These are phyloP conservation scores for Labeo calbasu DNA, from an alignment of 2,797 vertebrate genomes.

Conservation along the genomic window DNA sequence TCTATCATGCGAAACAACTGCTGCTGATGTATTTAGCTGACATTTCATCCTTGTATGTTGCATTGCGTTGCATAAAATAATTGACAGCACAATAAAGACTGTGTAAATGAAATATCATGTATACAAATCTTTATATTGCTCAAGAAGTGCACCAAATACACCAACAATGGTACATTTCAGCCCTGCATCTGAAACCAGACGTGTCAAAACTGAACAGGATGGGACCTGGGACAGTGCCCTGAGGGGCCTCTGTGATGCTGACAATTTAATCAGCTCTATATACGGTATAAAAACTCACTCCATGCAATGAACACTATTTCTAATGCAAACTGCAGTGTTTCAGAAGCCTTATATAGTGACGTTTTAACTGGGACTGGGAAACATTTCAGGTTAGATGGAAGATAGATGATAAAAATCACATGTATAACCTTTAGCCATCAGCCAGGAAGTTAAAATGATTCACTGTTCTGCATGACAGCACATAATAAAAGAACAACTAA, in stretches of 20 bases:
- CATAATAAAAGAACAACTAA: constrained; percentile 7
- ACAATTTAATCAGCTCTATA: background rate
- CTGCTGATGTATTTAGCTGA: too few species aligned
- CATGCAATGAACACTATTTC: background rate
- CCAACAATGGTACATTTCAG: constrained; percentile 1
- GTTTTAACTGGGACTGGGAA: constrained; percentile 7
- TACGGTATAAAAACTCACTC: background rate
- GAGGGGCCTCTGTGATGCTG: background rate
- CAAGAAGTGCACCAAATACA: background rate
- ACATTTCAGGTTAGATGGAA: background rate
- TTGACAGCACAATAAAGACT: too few species aligned
- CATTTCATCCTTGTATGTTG: too few species aligned
- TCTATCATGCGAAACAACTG: too few species aligned
- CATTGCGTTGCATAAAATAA: too few species aligned
- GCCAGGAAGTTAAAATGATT: constrained; percentile 6
- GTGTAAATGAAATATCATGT: too few species aligned
- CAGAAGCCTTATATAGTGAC: background rate
- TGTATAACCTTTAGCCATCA: background rate
- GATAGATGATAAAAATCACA: background rate
- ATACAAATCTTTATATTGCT: too few species aligned
- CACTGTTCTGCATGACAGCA: background rate
- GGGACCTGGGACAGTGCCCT: background rate
- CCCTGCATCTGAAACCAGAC: constrained; percentile 10
- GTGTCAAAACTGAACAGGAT: constrained; percentile 29
- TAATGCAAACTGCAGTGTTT: background rate